These are phyloP conservation scores for Xiphias gladius DNA, from an alignment of 2,113 vertebrate species.

Conservation along the genomic window DNA sequence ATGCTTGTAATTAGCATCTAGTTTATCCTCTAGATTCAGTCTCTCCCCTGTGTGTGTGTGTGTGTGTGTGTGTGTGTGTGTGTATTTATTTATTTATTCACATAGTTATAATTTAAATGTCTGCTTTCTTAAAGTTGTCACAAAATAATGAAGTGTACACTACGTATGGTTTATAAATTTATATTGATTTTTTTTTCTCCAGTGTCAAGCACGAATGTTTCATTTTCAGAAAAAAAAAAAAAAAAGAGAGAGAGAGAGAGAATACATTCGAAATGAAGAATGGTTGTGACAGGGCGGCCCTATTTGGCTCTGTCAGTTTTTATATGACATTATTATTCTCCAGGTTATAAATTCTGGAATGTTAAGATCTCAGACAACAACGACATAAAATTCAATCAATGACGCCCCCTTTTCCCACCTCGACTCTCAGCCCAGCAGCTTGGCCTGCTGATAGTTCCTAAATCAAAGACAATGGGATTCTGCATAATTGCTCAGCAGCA, in stretches of 20 bases:
- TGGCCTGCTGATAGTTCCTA: conserved; percentile 80
- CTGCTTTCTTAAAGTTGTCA: conserved; percentile 60
- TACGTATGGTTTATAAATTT: conserved; percentile 70
- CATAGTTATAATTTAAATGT: conserved; percentile 48
- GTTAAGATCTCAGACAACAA: conserved; percentile 87
- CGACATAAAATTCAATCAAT: conserved; percentile 89
- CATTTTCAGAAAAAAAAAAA: conserved; percentile 75
- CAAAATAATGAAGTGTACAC: conserved; percentile 69
- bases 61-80: too few relatives aligned
- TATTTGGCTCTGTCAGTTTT: conserved; percentile 82
- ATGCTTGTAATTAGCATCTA: not conserved
- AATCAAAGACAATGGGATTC: conserved; percentile 83
- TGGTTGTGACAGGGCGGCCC: conserved; percentile 54
- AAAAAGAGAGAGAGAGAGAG: conserved; percentile 8
- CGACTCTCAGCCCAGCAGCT: conserved; percentile 55
- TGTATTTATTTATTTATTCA: too few relatives aligned
- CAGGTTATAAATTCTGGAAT: conserved; percentile 87
- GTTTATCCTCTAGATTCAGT: conserved; percentile 16
- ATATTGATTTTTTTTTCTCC: conserved; percentile 79
- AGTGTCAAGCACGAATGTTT: conserved; percentile 80
- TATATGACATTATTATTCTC: conserved; percentile 89
- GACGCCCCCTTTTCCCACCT: conserved; percentile 69
- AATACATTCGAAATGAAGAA: conserved; percentile 76
- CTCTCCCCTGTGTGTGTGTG: not conserved
- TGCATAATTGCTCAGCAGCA: conserved; percentile 82